These are phyloP conservation scores for Tipula helvola DNA, from an alignment of 2,888 invertebrate species.

Conservation along the genomic window DNA sequence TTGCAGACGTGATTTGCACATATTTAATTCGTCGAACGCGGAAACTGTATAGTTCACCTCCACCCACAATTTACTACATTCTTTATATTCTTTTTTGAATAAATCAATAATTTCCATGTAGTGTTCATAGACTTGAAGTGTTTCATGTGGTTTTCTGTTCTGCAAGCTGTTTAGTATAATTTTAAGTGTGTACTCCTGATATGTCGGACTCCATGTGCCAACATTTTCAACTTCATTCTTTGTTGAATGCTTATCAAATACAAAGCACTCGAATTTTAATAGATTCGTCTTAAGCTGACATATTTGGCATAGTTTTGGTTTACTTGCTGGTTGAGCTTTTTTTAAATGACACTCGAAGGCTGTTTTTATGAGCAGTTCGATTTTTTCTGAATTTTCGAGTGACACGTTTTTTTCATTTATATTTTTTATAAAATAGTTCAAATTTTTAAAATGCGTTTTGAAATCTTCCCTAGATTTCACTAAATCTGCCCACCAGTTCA, in stretches of 20 bases:
- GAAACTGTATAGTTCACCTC: constrained; percentile 36
- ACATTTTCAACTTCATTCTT: constrained; percentile 38
- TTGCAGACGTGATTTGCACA: constrained; percentile 46
- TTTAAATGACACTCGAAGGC: constrained; percentile 31
- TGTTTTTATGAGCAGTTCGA: constrained; percentile 23
- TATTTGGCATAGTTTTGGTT: constrained; percentile 28
- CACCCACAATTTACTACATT: constrained; percentile 31
- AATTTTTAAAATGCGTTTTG: constrained; percentile 20
- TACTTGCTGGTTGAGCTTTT: not conserved
- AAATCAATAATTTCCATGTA: constrained; percentile 45
- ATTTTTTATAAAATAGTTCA: constrained; percentile 22
- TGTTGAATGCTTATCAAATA: constrained; percentile 40
- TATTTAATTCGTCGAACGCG: constrained; percentile 57
- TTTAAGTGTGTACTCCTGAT: constrained; percentile 45
- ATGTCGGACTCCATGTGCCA: constrained; percentile 50
- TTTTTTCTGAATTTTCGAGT: constrained; percentile 17
- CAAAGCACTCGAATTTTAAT: constrained; percentile 39
- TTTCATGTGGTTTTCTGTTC: not conserved
- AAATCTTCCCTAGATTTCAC: constrained; percentile 17
- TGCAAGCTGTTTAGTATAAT: not conserved
- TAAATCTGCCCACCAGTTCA: constrained; percentile 25
- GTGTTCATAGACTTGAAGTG: constrained; percentile 34
- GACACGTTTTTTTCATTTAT: constrained; percentile 22
- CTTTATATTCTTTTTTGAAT: constrained; percentile 47
- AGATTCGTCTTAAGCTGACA: constrained; percentile 36